Evolutionary conservation across 1,140 invertebrate species (phyloP), one percentile per base, ranked within the genome.

Genomic region (Ceratitis capitata): DNA sequence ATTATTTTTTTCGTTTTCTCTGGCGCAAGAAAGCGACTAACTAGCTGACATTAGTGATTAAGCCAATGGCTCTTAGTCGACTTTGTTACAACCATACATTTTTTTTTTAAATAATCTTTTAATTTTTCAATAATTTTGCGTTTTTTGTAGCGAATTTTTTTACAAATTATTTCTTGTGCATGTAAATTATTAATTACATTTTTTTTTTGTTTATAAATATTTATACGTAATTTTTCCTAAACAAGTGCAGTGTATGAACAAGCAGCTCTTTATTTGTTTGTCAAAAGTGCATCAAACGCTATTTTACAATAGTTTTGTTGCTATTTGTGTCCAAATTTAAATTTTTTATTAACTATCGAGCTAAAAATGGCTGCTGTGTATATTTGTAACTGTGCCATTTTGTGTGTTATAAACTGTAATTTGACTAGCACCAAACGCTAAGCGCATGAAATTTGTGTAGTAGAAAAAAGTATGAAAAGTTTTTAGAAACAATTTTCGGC

Each of bases 381-480:
- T 56, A 49, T 9, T n/a, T n/a, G n/a, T n/a, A 49, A 23, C 23
- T 82, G 84, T 85, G 84, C 69, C 35, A 51, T 23, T 53, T 45
- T 51, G 49, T 26, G 26, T 53, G 0, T 6, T 45, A n/a, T 49
- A 74, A 45, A 85, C 42, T 14, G 12, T 42, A 86, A 89, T 89
- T 91, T 89, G 90, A 91, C 90, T 91, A 91, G 90, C 89, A 91
- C 88, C 90, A 85, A 86, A 86, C 86, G 82, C 85, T 74, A 35
- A 83, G 29, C 51, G 35, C 14, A 9, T 42, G 32, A 35, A 69
- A 19, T 39, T 4, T 69, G 16, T n/a, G 39, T 19, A 74, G 39
- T 7, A 42, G 16, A 42, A 74, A 23, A 42, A 45, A 19, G 23
- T 16, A 26, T 12, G 35, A 42, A 47, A 78, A 39, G 32, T 45